Evolutionary conservation across 2,888 invertebrate genomes (phyloP).

Genomic region (Crocallis elinguaria): DNA sequence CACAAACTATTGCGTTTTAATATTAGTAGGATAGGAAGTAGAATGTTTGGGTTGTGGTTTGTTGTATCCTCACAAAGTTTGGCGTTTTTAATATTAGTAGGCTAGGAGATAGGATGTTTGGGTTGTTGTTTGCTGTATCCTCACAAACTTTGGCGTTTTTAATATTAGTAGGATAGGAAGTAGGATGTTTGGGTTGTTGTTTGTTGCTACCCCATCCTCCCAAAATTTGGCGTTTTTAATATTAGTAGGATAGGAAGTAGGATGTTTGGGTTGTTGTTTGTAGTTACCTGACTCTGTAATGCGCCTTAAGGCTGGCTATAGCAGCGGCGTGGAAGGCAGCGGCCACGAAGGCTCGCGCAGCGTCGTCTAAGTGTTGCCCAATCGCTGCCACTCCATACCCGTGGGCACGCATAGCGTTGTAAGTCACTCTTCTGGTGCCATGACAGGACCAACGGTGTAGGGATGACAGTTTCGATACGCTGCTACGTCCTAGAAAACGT

Average conservation of each 20-base stretch:
- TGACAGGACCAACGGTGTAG: slow-evolving; percentile 88
- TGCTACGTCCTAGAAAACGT: slow-evolving; percentile 39
- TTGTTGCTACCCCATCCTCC: too few species aligned
- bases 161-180: too few species aligned
- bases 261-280: background rate
- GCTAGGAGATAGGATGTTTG: too few species aligned
- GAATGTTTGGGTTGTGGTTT: too few species aligned
- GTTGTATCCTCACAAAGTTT: too few species aligned
- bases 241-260: too few species aligned
- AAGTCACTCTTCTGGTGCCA: slow-evolving; percentile 89
- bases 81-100: too few species aligned
- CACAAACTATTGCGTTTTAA: too few species aligned
- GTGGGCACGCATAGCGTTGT: slow-evolving; percentile 89
- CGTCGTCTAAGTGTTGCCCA: slow-evolving; percentile 94
- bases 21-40: too few species aligned
- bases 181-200: too few species aligned
- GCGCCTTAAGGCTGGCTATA: slow-evolving; percentile 91
- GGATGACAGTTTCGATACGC: slow-evolving; percentile 45
- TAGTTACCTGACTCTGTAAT: slow-evolving; percentile 89
- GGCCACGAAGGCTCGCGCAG: slow-evolving; percentile 73
- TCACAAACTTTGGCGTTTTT: background rate
- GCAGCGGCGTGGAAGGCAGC: slow-evolving; percentile 92
- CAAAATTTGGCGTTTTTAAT: background rate
- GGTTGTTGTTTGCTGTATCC: too few species aligned
- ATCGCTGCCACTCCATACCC: slow-evolving; percentile 95